phyloP scores from a whole-genome alignment of 1,140 invertebrate species.

The Gerris buenoi region DNA sequence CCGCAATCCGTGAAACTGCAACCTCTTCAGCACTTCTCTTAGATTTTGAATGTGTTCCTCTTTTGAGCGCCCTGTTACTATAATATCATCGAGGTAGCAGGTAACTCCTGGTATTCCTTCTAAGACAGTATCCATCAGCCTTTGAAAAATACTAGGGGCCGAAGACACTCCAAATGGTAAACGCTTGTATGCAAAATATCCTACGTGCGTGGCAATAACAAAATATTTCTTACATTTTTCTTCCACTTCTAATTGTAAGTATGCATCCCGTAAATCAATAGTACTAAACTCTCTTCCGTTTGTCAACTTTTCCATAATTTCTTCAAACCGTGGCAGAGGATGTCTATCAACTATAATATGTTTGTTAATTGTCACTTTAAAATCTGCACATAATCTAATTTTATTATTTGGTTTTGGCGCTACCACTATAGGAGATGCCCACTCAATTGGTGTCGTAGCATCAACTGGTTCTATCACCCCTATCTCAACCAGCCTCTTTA shows the following conservation, averaged over 20 bases:
- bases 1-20: background rate
- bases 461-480: slow-evolving; percentile 17
- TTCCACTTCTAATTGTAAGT: slow-evolving; percentile 6
- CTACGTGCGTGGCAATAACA: slow-evolving; percentile 4
- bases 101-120: slow-evolving; percentile 4
- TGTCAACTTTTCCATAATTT: slow-evolving; percentile 7
- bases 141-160: slow-evolving; percentile 3
- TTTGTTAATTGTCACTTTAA: slow-evolving; percentile 22
- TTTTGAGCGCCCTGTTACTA: background rate
- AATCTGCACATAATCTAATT: slow-evolving; percentile 10
- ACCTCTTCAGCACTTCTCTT: background rate
- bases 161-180: slow-evolving; percentile 4
- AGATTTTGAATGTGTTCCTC: slow-evolving; percentile 4
- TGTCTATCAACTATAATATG: slow-evolving; percentile 4
- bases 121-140: background rate
- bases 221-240: background rate
- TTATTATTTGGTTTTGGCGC: slow-evolving; percentile 9
- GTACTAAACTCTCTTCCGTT: background rate
- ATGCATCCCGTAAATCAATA: slow-evolving; percentile 9
- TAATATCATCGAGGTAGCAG: slow-evolving; percentile 4
- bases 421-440: background rate
- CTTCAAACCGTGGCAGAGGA: slow-evolving; percentile 17
- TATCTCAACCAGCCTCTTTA: slow-evolving; percentile 8
- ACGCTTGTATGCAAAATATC: slow-evolving; percentile 4
- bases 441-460: slow-evolving; percentile 7